phyloP scores from a whole-genome alignment of 37 sponge, comb jelly and placozoan genomes.

The Dysidea cf. avara region DNA sequence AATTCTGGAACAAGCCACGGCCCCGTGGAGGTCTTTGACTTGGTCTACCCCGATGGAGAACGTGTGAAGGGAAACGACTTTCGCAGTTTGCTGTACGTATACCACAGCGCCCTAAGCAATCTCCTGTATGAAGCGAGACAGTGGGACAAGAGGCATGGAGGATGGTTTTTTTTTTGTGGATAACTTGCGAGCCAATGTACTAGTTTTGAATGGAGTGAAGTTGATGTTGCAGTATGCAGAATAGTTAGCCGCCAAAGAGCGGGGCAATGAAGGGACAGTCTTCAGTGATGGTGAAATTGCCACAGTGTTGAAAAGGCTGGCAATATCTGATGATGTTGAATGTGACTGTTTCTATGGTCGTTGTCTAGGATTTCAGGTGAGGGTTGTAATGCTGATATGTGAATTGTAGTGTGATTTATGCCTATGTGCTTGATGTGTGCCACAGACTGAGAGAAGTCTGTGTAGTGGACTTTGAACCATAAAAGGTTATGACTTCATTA shows the following conservation, averaged over 20 bases:
- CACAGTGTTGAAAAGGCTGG: conserved; percentile 8
- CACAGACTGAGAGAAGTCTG: too few relatives aligned
- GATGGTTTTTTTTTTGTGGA: conserved; percentile 2
- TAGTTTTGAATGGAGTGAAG: too few relatives aligned
- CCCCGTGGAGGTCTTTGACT: too few relatives aligned
- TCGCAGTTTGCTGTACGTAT: conserved; percentile 55
- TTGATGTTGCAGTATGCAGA: too few relatives aligned
- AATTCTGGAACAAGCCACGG: too few relatives aligned
- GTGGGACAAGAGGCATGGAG: conserved; percentile 34
- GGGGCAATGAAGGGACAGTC: conserved; percentile 20
- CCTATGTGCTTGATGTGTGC: too few relatives aligned
- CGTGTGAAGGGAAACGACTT: conserved; percentile 82
- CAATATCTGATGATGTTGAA: conserved; percentile 30
- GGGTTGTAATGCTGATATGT: neutral
- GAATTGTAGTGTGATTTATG: too few relatives aligned
- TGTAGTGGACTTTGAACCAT: too few relatives aligned
- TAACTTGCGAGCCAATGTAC: conserved; percentile 23
- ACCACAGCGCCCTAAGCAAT: conserved; percentile 19
- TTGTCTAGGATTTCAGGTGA: conserved; percentile 74
- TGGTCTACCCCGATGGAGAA: conserved; percentile 55
- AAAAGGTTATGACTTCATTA: too few relatives aligned
- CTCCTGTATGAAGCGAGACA: conserved; percentile 31
- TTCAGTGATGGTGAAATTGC: conserved; percentile 33
- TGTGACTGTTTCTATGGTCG: conserved; percentile 74
- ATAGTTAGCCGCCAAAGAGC: too few relatives aligned